Evolutionary conservation across 2,797 vertebrate species (phyloP), one percentile per base, ranked within the genome.

Genomic region (Sebastiscus albofasciatus): DNA sequence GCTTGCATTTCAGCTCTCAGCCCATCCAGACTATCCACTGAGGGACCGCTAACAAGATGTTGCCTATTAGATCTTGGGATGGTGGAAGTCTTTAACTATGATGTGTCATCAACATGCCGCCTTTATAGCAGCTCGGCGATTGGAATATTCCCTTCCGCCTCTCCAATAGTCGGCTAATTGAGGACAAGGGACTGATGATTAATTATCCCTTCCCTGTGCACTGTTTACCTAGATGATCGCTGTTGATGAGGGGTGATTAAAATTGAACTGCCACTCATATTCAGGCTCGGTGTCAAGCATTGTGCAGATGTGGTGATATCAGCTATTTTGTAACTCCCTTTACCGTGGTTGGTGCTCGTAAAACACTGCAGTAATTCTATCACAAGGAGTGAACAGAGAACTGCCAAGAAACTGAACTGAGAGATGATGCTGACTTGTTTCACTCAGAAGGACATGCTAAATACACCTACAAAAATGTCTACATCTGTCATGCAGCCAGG

Each of bases 161-260:
- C 86, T 79, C 80, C 79, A 81, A 77, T 75, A 77, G 72, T 81
- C 59, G 1, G 88, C 77, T 93, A 92, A 94, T 90, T 93, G 86
- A 89, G 78, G 87, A 82, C 68, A 27, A 87, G 92, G 87, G 90
- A 92, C 84, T 66, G 84, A 67, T 87, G 77, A 93, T 93, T 91
- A 89, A 93, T 92, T 90, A 87, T 80, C 62, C 72, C 14, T 52
- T 91, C 85, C 85, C 79, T 27, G 73, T 75, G 77, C 81, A 78
- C 84, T 84, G 88, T 91, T 93, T 91, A 93, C 89, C 77, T 72
- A 54, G 77, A 91, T 90, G 82, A 91, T 85, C 18, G 27, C 75
- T 72, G 72, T 78, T 91, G 89, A 94, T 86, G 86, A 91, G 81
- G 61, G 80, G 68, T 87, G 90, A 92, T 93, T 92, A 85, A 91